Percentiles rank a stretch among this genome's conserved stretches.
Evolutionary conservation across 2,113 vertebrate genomes (phyloP).

Genomic region (Pica pica): DNA sequence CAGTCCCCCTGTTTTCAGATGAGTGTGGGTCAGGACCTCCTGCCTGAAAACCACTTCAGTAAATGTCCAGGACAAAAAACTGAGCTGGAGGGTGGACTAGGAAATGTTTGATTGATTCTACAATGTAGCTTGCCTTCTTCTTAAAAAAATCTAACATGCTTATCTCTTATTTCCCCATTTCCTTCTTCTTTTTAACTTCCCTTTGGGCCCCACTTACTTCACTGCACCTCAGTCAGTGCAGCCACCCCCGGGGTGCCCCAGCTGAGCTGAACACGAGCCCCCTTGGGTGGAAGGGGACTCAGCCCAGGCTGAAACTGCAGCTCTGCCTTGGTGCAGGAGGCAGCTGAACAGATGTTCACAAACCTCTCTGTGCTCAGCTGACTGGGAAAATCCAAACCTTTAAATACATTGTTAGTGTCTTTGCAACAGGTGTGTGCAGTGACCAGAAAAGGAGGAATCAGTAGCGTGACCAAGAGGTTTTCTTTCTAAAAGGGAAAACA

Average conservation of each 20-base stretch:
- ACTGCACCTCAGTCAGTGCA: neutral
- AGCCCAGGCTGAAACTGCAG: neutral
- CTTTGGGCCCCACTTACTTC: neutral
- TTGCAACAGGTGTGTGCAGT: neutral
- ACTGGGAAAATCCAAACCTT: neutral
- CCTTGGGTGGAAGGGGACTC: neutral
- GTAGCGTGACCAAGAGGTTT: neutral
- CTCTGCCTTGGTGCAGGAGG: neutral
- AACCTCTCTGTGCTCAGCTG: neutral
- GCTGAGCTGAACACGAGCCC: accelerated
- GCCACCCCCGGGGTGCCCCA: accelerated
- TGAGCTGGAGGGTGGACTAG: neutral
- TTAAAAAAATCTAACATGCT: neutral
- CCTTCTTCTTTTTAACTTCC: conserved; percentile 1
- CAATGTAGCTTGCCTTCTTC: neutral
- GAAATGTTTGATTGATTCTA: neutral
- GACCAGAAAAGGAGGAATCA: neutral
- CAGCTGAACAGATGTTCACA: neutral
- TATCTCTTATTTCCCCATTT: neutral
- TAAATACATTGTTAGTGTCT: neutral
- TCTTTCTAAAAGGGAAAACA: neutral
- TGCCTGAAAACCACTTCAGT: neutral
- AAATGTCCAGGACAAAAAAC: neutral
- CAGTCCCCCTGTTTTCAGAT: neutral
- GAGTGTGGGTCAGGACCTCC: neutral